Evolutionary conservation across 2,797 vertebrate species (phyloP), one percentile per base, ranked within the genome.

Genomic region (Oryzias sinensis): DNA sequence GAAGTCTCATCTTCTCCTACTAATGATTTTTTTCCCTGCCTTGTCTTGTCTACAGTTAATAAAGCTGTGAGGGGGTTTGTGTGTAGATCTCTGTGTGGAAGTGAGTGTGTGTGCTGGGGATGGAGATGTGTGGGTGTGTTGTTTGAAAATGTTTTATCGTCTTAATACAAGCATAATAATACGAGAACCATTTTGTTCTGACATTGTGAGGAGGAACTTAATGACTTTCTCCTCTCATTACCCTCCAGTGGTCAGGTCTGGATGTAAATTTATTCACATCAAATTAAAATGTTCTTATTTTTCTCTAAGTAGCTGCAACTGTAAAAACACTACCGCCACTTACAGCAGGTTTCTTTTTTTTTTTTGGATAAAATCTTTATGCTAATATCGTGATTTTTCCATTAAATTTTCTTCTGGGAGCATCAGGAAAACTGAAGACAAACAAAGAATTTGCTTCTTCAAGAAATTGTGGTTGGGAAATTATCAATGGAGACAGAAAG

Each of bases 1-100:
- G 74, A 83, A 84, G 78, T 65, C 53, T 62, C 20, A 3, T 22
- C 59, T 53, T 72, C 45, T 58, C 62, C 60, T 74, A 84, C 59
- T 83, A 80, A 83, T 74, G 79, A 79, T 68, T 76, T 78, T 74
- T 63, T 74, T 55, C 62, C 9, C 8, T 11, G 29, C 61, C 67
- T 65, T 51, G 33, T 53, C 9, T 59, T 52, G 44, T 74, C 63
- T 59, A 5, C 52, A 41, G 57, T 63, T 75, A 71, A 71, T 77
- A 75, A 71, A 75, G 65, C 61, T 24, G 44, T 41, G 14, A 46
- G 27, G 0, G 59, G 0, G 48, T 5, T 46, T 51, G 63, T 51
- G 46, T 46, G 20, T 27, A 29, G 16, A 40, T 61, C 45, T 54
- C 18, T 27, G 53, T 40, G 41, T 44, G 49, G 25, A 33, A 29